Evolutionary conservation across 2,797 vertebrate species (phyloP), one percentile per base, ranked within the genome.

Genomic region (Orientallactaga sibirica): DNA sequence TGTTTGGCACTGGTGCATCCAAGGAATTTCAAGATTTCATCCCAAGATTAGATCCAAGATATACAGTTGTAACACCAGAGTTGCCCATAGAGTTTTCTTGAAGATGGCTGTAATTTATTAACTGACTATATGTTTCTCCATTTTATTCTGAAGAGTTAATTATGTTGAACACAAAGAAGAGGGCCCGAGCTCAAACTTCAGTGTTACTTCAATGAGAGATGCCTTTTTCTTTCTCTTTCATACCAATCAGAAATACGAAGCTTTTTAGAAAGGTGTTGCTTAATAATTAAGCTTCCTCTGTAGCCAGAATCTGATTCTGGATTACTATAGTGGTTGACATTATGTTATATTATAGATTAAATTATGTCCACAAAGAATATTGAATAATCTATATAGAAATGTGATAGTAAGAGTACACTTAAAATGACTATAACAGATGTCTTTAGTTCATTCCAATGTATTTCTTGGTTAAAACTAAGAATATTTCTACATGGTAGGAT

Each of bases 1-100:
- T 98, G 68, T 99, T 99, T 96, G 99, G 99, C 78, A 99, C 99
- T 43, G 98, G 99, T 95, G 99, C 99, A 48, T 99, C 99, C 83
- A 99, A 98, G 98, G 97, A 99, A 95, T 99, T 99, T 98, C 98
- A 98, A 96, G 98, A 98, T 97, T 99, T 99, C 96, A 98, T 98
- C 0, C 99, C 99, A 86, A 99, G 98, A 97, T 98, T 99, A 97
- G 99, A 99, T 98, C 99, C 99, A 88, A 98, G 98, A 97, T 99
- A 98, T 82, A 98, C 97, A 11, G 93, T 98, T 12, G 97, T 98
- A 71, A 97, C 97, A 83, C 98, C 98, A 89, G 98, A 98, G 92
- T 95, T 97, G 41, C 98, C 98, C 0, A 95, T 99, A 82, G 98
- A 98, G 91, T 98, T 98, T 41, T 99, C 99, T 98, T 98, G 96